These are phyloP conservation scores for Dasysyrphus tricinctus DNA, from an alignment of 2,888 invertebrate species.

Conservation along the genomic window DNA sequence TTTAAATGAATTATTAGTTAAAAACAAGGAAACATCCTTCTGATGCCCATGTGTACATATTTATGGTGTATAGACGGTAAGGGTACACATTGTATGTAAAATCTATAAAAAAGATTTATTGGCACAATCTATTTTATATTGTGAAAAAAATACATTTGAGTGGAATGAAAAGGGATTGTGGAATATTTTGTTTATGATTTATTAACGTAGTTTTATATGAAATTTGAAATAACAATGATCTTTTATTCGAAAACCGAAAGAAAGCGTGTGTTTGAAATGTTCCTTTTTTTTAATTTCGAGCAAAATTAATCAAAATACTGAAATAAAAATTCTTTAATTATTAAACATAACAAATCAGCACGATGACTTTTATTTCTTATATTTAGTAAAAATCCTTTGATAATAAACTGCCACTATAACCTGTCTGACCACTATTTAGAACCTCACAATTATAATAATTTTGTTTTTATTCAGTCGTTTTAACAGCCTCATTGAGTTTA, in stretches of 20 bases:
- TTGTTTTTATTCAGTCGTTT: background rate
- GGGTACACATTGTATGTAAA: background rate
- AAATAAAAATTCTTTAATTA: background rate
- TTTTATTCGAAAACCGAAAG: background rate
- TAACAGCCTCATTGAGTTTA: constrained; percentile 10
- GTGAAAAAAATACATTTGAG: constrained; percentile 2
- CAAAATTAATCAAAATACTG: background rate
- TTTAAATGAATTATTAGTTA: constrained; percentile 22
- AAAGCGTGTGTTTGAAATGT: background rate
- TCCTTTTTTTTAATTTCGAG: background rate
- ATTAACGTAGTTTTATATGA: background rate
- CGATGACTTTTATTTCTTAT: background rate
- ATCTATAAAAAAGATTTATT: constrained; percentile 14
- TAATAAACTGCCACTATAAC: background rate
- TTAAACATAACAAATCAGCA: background rate
- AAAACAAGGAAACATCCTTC: background rate
- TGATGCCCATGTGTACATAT: background rate
- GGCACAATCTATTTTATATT: background rate
- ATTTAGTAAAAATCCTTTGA: background rate
- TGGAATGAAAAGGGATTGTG: background rate
- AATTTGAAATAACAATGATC: background rate
- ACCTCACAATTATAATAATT: background rate
- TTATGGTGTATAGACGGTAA: background rate
- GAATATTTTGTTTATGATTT: constrained; percentile 1
- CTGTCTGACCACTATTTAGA: background rate